Percentiles rank a stretch among this genome's conserved stretches.
Evolutionary conservation across 2,888 invertebrate species (phyloP).

Genomic region (Phrixothrix hirtus): DNA sequence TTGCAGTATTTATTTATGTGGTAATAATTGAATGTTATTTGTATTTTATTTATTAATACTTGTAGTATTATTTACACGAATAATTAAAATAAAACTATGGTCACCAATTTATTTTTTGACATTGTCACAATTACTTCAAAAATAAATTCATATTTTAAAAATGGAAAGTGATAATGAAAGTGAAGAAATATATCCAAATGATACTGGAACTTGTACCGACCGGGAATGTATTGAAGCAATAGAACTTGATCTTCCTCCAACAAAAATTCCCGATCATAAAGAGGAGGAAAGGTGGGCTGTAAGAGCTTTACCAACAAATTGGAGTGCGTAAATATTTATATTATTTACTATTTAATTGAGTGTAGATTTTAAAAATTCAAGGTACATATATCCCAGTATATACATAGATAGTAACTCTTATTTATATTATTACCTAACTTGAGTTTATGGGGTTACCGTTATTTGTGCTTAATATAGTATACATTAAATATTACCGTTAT

Average conservation of each 20-base stretch:
- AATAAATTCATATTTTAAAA: not conserved
- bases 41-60: not conserved
- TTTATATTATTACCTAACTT: too few species aligned
- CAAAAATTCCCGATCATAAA: conserved; percentile 4
- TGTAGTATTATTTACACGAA: not conserved
- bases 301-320: conserved; percentile 34
- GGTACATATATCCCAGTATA: too few species aligned
- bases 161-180: not conserved
- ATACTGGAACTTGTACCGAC: conserved; percentile 2
- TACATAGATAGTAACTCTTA: too few species aligned
- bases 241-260: conserved; percentile 10
- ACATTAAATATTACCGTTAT: too few species aligned
- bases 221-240: not conserved
- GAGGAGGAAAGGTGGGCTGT: conserved; percentile 33
- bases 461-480: too few species aligned
- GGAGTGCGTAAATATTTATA: conserved; percentile 27
- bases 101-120: too few species aligned
- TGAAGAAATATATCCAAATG: not conserved
- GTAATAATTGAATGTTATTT: not conserved
- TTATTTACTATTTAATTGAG: not conserved
- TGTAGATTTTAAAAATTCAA: not conserved
- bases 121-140: not conserved
- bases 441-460: too few species aligned
- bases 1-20: not conserved
- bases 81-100: too few species aligned